Percentiles rank a stretch among this genome's conserved stretches.
Conservation (phyloP, 2,888 invertebrate genomes). For the Ypsolopha scabrella region DNA sequence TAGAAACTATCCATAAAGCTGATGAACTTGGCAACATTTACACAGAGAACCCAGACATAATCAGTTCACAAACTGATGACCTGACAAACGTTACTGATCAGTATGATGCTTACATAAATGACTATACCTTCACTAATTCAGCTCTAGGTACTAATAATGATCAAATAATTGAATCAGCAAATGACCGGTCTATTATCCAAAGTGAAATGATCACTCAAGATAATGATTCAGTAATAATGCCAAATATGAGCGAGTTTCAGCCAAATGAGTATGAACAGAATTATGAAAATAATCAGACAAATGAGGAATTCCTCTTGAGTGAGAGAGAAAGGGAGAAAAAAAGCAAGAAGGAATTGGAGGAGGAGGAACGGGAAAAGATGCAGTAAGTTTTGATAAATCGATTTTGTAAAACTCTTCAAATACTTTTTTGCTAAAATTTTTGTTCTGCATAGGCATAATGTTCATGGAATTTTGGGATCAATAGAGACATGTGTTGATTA, state of each 20-base stretch:
- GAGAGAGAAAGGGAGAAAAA: slow-evolving; percentile 77
- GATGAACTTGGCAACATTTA: slow-evolving; percentile 60
- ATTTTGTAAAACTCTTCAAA: too few relatives aligned
- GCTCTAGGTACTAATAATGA: slow-evolving; percentile 26
- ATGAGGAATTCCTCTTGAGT: slow-evolving; percentile 54
- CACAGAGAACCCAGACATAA: slow-evolving; percentile 42
- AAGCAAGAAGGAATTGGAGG: slow-evolving; percentile 87
- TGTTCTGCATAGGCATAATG: background rate
- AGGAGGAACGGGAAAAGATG: slow-evolving; percentile 96
- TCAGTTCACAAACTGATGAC: slow-evolving; percentile 37
- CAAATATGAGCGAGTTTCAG: slow-evolving; percentile 38
- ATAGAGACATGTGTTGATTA: too few relatives aligned
- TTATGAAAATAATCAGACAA: slow-evolving; percentile 38
- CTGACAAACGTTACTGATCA: slow-evolving; percentile 39
- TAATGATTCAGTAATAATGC: slow-evolving; percentile 24
- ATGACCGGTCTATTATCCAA: background rate
- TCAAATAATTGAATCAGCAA: slow-evolving; percentile 8
- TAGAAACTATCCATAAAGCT: slow-evolving; percentile 41
- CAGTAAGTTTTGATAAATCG: slow-evolving; percentile 76
- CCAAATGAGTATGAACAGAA: slow-evolving; percentile 30
- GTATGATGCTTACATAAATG: slow-evolving; percentile 51
- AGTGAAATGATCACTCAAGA: slow-evolving; percentile 10
- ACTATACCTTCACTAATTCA: slow-evolving; percentile 37
- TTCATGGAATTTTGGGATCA: too few relatives aligned
- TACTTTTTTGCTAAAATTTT: background rate